phyloP scores from a whole-genome alignment of 37 sponge, comb jelly and placozoan genomes.

The Spongia lamella region DNA sequence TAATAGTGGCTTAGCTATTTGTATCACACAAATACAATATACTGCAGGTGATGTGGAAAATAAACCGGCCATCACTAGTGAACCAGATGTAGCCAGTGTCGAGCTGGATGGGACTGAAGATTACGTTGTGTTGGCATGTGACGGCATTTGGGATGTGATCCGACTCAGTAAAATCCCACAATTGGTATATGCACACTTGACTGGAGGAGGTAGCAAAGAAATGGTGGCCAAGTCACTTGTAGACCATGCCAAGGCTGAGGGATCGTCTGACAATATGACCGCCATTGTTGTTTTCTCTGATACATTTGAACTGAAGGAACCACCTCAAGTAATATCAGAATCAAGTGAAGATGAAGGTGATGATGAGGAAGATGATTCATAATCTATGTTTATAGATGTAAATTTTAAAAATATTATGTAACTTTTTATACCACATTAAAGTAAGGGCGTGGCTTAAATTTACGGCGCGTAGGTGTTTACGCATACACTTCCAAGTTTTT shows the following conservation, averaged over 20 bases:
- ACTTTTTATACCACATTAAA: too few relatives aligned
- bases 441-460: too few relatives aligned
- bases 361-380: not conserved
- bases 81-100: slow-evolving; percentile 70
- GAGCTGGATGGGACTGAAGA: slow-evolving; percentile 91
- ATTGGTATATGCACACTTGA: slow-evolving; percentile 47
- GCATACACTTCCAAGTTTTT: not conserved
- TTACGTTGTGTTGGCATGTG: slow-evolving; percentile 93
- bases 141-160: slow-evolving; percentile 97
- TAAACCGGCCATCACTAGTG: slow-evolving; percentile 88
- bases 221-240: slow-evolving; percentile 74
- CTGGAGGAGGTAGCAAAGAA: slow-evolving; percentile 52
- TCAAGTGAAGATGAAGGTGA: not conserved
- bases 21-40: too few relatives aligned
- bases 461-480: too few relatives aligned
- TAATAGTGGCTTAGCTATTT: too few relatives aligned
- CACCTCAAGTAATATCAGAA: not conserved
- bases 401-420: not conserved
- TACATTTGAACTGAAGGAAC: slow-evolving; percentile 13
- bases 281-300: slow-evolving; percentile 82
- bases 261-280: slow-evolving; percentile 93
- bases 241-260: slow-evolving; percentile 64
- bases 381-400: not conserved
- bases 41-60: slow-evolving; percentile 66
- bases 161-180: slow-evolving; percentile 61